A percentile compares a stretch with the other conserved stretches of the same genome.
phyloP scores from a whole-genome alignment of 2,888 invertebrate genomes.

The Drosophila percnosoma region DNA sequence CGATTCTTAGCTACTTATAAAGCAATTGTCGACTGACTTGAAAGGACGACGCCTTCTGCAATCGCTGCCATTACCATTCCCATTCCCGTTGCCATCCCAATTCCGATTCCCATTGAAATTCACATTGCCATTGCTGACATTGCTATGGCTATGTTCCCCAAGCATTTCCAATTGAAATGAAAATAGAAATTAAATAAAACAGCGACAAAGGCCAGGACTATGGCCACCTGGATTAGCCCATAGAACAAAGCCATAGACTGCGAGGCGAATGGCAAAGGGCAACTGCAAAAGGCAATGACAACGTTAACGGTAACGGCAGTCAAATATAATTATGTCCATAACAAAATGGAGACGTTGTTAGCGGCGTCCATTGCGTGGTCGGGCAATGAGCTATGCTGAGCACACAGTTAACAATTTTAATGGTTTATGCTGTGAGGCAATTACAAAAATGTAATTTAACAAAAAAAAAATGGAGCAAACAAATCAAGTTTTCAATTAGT shows the following conservation, averaged over 20 bases:
- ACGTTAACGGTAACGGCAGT: conserved; percentile 65
- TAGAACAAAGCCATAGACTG: conserved; percentile 36
- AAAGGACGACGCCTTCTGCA: conserved; percentile 40
- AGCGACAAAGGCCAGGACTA: conserved; percentile 51
- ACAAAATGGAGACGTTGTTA: conserved; percentile 74
- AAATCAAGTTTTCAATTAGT: background rate
- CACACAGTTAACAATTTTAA: conserved; percentile 1
- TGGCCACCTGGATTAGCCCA: conserved; percentile 75
- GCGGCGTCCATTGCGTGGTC: conserved; percentile 43
- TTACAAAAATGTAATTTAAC: no score
- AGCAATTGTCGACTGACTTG: conserved; percentile 55
- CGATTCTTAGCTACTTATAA: conserved; percentile 45
- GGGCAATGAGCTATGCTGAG: conserved; percentile 50
- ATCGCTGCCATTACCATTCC: conserved; percentile 10
- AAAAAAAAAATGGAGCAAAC: background rate
- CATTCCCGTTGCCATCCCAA: conserved; percentile 3
- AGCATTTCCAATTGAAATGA: conserved; percentile 61
- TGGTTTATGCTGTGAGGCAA: background rate
- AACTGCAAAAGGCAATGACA: conserved; percentile 8
- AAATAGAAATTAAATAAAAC: conserved; percentile 72
- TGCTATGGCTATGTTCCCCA: conserved; percentile 24
- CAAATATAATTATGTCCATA: conserved; percentile 79
- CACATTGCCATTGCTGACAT: conserved; percentile 5
- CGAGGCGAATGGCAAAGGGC: background rate
- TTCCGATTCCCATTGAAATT: background rate